phyloP scores from a whole-genome alignment of 2,113 vertebrate species.

The Dissostichus mawsoni region DNA sequence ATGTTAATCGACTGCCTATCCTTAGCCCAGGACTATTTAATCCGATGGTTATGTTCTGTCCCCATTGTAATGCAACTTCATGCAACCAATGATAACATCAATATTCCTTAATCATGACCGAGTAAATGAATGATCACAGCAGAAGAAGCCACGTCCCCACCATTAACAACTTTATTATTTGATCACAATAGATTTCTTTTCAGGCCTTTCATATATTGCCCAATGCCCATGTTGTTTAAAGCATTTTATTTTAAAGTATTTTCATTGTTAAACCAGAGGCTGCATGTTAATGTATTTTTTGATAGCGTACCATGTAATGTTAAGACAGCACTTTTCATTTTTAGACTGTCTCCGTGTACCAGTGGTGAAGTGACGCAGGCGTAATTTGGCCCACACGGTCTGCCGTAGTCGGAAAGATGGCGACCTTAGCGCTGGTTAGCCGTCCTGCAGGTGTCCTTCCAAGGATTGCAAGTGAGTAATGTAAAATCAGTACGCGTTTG shows the following conservation, averaged over 20 bases:
- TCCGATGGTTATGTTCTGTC: no score
- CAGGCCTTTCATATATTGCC: background rate
- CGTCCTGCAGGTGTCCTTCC: slow-evolving; percentile 85
- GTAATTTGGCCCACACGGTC: background rate
- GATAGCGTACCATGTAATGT: background rate
- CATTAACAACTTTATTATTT: background rate
- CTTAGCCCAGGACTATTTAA: no score
- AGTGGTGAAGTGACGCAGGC: background rate
- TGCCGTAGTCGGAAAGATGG: slow-evolving; percentile 8
- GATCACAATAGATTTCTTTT: background rate
- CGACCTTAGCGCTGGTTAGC: slow-evolving; percentile 74
- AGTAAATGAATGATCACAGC: background rate
- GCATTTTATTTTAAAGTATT: background rate
- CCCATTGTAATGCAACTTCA: no score
- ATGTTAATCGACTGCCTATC: background rate
- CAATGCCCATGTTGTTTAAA: background rate
- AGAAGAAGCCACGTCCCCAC: background rate
- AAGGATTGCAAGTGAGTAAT: slow-evolving; percentile 80
- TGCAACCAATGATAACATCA: background rate
- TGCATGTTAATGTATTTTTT: background rate
- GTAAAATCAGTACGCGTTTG: rapidly evolving
- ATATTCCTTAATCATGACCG: background rate
- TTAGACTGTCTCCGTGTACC: background rate
- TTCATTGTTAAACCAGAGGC: background rate
- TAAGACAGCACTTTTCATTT: background rate